A percentile compares a stretch with the other conserved stretches of the same genome.
Conservation (phyloP, 2,888 invertebrate species). For the Agrochola litura region DNA sequence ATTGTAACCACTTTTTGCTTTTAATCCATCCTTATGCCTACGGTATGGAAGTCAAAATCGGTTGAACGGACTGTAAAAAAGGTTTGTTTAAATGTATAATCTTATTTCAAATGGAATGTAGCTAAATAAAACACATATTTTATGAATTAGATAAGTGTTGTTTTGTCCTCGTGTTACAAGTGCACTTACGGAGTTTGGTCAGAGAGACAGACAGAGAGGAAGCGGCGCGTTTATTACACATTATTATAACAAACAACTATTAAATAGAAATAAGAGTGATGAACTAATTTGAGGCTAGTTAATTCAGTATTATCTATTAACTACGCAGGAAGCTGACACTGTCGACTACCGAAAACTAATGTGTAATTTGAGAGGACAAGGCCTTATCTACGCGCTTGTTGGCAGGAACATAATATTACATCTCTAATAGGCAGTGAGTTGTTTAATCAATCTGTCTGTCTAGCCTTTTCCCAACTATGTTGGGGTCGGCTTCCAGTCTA, state of each 20-base stretch:
- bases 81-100: too few species aligned
- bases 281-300: background rate
- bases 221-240: background rate
- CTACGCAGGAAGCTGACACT: background rate
- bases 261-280: background rate
- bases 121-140: too few species aligned
- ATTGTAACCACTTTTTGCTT: too few species aligned
- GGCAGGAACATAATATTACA: background rate
- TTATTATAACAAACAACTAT: background rate
- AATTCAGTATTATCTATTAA: constrained; percentile 10
- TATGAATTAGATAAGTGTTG: too few species aligned
- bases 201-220: background rate
- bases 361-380: constrained; percentile 5
- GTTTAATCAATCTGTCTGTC: too few species aligned
- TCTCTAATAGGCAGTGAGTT: background rate
- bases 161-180: background rate
- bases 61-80: too few species aligned
- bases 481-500: too few species aligned
- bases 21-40: too few species aligned
- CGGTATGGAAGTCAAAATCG: too few species aligned
- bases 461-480: too few species aligned
- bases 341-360: constrained; percentile 6
- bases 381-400: constrained; percentile 5
- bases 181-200: background rate
- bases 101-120: too few species aligned